These are phyloP conservation scores for Ptychodera flava DNA, from an alignment of 35 echinoderm and acorn worm genomes.

Conservation along the genomic window DNA sequence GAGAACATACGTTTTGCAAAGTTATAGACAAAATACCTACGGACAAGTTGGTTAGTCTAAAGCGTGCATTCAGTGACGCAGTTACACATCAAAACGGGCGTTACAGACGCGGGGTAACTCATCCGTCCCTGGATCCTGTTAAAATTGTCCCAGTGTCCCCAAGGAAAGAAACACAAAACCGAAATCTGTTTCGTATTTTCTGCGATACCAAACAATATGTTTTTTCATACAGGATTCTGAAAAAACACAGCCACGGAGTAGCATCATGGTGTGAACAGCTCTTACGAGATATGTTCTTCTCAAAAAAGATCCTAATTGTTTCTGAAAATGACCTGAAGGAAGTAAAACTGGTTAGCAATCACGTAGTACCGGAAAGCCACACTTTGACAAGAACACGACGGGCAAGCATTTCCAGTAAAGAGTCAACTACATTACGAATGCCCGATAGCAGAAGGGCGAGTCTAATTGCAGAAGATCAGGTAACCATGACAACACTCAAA, in stretches of 20 bases:
- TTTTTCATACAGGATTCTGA: constrained; percentile 85
- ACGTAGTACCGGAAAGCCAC: neutral
- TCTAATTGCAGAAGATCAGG: neutral
- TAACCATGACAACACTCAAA: neutral
- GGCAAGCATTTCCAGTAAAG: neutral
- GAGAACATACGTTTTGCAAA: no score
- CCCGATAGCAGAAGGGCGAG: neutral
- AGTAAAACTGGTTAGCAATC: neutral
- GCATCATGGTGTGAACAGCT: constrained; percentile 97
- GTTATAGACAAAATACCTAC: no score
- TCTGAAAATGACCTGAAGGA: constrained; percentile 33
- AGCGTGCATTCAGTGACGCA: no score
- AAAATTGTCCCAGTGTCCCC: no score
- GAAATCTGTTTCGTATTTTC: no score
- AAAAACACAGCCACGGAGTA: constrained; percentile 88
- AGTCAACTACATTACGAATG: neutral
- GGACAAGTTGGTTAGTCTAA: no score
- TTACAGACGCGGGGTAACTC: no score
- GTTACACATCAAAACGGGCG: no score
- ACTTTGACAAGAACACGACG: neutral
- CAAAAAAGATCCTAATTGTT: constrained; percentile 57
- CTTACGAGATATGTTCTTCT: constrained; percentile 65
- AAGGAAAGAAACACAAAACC: no score
- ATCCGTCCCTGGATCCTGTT: no score
- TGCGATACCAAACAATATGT: no score